Base-by-base conservation (phyloP, 1,140 invertebrate genomes). In the Pseudoatta argentina region DNA sequence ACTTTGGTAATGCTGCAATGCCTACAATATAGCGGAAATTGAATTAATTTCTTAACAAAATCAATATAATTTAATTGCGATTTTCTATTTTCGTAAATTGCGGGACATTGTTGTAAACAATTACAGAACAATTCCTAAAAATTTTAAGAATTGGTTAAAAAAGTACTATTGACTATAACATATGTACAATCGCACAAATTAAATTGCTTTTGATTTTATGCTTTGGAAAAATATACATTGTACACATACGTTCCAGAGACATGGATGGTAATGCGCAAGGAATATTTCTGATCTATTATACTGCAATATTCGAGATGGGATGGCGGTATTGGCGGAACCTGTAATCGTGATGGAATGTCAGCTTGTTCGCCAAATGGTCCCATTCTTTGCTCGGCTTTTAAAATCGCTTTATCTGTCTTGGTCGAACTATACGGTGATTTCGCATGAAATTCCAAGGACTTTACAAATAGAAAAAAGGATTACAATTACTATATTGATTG, bases 211-310 rank as follows among this genome's bases (percentile, higher is more conserved):
- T 76, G 27, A 51, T 53, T 34, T 76, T 24, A 3, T 67, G 3
- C 1, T 78, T 39, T 34, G 3, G 4, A 14, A 6, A 69, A 12
- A 34, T 30, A 24, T 6, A 21, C 63, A 82, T 81, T 30, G 18
- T 6, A 21, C 63, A 82, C 86, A n/a, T 77, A 90, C 86, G 39
- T 3, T 27, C 71, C 86, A 1, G 57, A 24, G 5, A 90, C 16
- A n/a, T 87, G 89, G 12, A 86, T 6, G 12, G 16, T 5, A 27
- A 89, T 16, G 4, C 57, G 12, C 4, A 89, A n/a, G 1, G 14
- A 10, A 51, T 90, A 90, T 12, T 83, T 57, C 12, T 86, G 55
- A 53, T 90, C 66, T 71, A 90, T 90, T 24, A 90, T 87, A 10
- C 10, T 27, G 27, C 88, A 90, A 21, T 67, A 34, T 24, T 78